Conservation (phyloP, 2,113 vertebrate genomes). For the Panthera leo region DNA sequence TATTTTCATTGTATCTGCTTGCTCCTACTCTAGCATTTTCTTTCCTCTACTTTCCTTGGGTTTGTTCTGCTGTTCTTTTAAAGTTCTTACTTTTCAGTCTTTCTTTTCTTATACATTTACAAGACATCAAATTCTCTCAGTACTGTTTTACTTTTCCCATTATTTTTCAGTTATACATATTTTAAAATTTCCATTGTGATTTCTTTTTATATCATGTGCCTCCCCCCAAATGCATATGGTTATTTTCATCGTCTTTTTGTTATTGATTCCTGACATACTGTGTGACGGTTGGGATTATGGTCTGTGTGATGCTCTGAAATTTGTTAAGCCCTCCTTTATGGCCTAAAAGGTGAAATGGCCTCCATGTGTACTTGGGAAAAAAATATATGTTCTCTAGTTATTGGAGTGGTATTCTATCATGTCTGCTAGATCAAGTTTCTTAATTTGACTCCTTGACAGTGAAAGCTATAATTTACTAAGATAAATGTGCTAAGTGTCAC, state of each 20-base stretch:
- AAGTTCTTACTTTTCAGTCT: slow-evolving; percentile 25
- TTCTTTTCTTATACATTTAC: background rate
- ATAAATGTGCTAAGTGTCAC: slow-evolving; percentile 7
- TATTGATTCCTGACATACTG: slow-evolving; percentile 1
- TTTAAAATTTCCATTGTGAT: background rate
- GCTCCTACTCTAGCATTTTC: background rate
- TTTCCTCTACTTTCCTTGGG: background rate
- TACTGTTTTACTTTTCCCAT: background rate
- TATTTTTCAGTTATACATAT: background rate
- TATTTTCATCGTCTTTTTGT: slow-evolving; percentile 15
- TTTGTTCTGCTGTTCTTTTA: background rate
- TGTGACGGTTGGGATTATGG: background rate
- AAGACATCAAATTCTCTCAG: background rate
- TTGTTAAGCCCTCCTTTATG: background rate
- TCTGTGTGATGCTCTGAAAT: background rate
- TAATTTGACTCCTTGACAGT: slow-evolving; percentile 24
- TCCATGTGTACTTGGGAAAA: background rate
- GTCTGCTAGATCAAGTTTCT: slow-evolving; percentile 20
- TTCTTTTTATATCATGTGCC: background rate
- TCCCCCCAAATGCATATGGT: background rate
- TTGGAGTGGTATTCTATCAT: background rate
- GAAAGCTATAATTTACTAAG: background rate
- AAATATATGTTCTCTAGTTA: background rate
- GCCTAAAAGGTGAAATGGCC: background rate
- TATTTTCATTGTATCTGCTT: background rate